phyloP scores from a whole-genome alignment of 2,888 invertebrate species.

The Odontothrips loti region DNA sequence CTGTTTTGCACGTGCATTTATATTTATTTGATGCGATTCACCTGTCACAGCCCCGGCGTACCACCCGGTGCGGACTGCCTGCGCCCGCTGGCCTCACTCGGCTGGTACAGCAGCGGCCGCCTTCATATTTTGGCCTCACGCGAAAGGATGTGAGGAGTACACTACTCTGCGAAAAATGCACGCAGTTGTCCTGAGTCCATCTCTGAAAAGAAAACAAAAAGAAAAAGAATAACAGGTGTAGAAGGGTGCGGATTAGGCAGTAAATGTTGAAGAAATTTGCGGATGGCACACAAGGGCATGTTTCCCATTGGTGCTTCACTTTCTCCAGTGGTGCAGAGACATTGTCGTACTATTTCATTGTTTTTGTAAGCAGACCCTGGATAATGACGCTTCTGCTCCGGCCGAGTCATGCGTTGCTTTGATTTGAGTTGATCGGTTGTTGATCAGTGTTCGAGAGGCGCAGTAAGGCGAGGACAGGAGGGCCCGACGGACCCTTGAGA shows the following conservation, averaged over 20 bases:
- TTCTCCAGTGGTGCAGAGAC: no score
- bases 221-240: no score
- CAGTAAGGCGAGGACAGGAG: not conserved
- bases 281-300: no score
- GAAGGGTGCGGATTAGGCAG: no score
- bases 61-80: no score
- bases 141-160: not conserved
- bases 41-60: not conserved
- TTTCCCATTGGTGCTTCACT: no score
- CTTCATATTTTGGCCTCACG: not conserved
- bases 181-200: not conserved
- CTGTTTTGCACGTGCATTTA: slow-evolving; percentile 3
- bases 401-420: not conserved
- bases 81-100: no score
- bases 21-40: slow-evolving; percentile 13
- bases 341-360: no score
- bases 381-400: no score
- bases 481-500: not conserved
- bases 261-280: no score
- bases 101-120: not conserved
- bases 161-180: not conserved
- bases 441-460: slow-evolving; percentile 2
- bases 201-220: no score
- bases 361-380: no score
- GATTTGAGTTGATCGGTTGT: not conserved